Base-by-base conservation (phyloP, 1,140 invertebrate species). In the Drosophila sp. region DNA sequence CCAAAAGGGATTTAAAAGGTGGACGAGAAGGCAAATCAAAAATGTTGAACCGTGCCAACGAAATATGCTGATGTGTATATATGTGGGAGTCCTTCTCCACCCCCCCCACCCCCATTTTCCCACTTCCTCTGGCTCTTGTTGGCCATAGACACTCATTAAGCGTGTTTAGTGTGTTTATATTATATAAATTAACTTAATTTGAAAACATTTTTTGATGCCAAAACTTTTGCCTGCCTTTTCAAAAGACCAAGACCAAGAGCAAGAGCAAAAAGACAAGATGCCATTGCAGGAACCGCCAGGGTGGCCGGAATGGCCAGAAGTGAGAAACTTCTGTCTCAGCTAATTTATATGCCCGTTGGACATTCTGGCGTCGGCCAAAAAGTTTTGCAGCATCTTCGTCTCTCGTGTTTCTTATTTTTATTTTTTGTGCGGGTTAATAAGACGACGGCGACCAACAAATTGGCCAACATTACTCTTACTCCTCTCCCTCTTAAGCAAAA, bases 291-390 rank as follows among this genome's bases (percentile, higher is more conserved):
- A 33, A 17, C 17, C 41, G 44, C 7, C 25, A 50, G 7, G 4
- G n/a, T 6, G 27, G 25, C 17, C 17, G 17, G 17, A 17, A 33
- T 25, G 38, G 33, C 8, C 3, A 30, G 29, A 25, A 30, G 29
- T 32, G 33, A 63, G 64, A 35, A 73, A 69, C 76, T 73, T 81
- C 72, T 76, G 74, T 74, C 68, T 78, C 56, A 72, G 79, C 83
- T 89, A 87, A 87, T 87, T 87, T 87, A 87, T 87, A 87, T 89
- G 83, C 83, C 83, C 83, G 79, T 87, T 89, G 83, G 83, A 89
- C 83, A 87, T 79, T 87, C 79, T 82, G 67, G 80, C 85, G 76
- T 71, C 75, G 84, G 83, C 83, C 83, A 87, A 87, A 86, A 87
- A 87, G 79, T 87, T 87, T 66, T 70, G 4, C 23, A 64, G 64